These are phyloP conservation scores for Ophion slaviceki DNA, from an alignment of 2,888 invertebrate genomes.

Conservation along the genomic window DNA sequence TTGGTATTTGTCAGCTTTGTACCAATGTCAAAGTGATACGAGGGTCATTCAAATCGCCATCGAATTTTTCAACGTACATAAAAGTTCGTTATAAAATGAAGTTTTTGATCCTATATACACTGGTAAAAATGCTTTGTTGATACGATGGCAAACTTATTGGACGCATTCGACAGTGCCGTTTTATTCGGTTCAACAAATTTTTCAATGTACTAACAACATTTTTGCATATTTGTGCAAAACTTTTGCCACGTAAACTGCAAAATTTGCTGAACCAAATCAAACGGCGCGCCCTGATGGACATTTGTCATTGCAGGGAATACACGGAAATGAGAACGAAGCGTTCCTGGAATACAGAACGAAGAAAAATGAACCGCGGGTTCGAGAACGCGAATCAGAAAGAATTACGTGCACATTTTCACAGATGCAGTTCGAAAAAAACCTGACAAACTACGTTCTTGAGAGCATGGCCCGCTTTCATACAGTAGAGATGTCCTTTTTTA, in stretches of 20 bases:
- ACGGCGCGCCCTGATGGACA: too few species aligned
- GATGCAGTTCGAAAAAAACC: background rate
- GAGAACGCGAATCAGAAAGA: background rate
- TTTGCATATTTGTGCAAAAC: background rate
- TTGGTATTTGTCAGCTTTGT: constrained; percentile 29
- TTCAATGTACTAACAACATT: background rate
- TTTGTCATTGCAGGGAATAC: background rate
- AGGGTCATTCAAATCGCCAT: constrained; percentile 15
- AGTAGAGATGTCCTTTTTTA: constrained; percentile 10
- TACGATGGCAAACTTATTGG: too few species aligned
- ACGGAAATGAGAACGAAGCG: background rate
- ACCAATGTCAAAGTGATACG: background rate
- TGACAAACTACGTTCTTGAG: constrained; percentile 7
- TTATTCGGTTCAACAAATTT: background rate
- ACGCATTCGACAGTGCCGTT: background rate
- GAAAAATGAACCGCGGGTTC: background rate
- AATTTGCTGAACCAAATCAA: too few species aligned
- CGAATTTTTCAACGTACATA: constrained; percentile 35
- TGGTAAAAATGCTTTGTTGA: too few species aligned
- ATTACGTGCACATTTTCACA: constrained; percentile 10
- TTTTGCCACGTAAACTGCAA: too few species aligned
- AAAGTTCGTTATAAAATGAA: background rate
- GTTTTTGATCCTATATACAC: too few species aligned
- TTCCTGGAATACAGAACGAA: background rate
- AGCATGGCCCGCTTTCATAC: constrained; percentile 13